Base-by-base conservation (phyloP, 1,140 invertebrate species). In the Aphaenogaster ashmeadi region DNA sequence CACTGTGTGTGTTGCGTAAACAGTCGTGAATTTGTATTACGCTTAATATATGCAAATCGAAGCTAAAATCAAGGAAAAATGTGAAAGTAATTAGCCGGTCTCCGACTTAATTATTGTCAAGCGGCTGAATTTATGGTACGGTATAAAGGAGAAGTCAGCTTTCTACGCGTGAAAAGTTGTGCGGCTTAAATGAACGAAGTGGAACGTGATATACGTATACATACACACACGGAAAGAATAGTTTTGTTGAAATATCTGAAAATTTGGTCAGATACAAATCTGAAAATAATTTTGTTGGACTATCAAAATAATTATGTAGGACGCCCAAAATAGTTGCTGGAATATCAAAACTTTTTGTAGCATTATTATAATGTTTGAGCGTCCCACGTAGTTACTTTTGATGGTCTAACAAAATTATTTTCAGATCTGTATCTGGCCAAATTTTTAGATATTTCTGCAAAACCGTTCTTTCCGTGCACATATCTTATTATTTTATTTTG, bases 71-170 rank as follows among this genome's bases (percentile, higher is more conserved):
- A 50, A 75, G 41, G 7, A 84, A 84, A 62, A 62, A 75, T 75
- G 80, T 84, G 54, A 75, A 84, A 84, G 54, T 47, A 84, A 84
- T 84, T 84, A 75, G 54, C 54, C 41, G 11, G 8, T 75, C 54
- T 84, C 2, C 6, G 41, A 60, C 4, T 84, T 83, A 58, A 84
- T 75, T 60, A 62, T 50, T 18, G 1, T 44, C 50, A 38, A 75
- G 27, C 33, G 69, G 13, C 13, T 18, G 13, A 8, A 60, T 84
- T 84, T 84, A 75, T 84, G 54, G 18, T 47, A 74, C 41, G 2
- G n/a, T 27, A 7, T 62, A 38, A 60, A 83, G 33, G 13, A 60
- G 69, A 84, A 47, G n/a, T 11, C 56, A 60, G n/a, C 80, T 84
- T 60, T 84, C 54, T 60, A 81, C 8, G 5, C 41, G 41, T 75